A percentile compares a stretch with the other conserved stretches of the same genome.
phyloP scores from a whole-genome alignment of 2,113 vertebrate genomes.

The Rhinichthys klamathensis region DNA sequence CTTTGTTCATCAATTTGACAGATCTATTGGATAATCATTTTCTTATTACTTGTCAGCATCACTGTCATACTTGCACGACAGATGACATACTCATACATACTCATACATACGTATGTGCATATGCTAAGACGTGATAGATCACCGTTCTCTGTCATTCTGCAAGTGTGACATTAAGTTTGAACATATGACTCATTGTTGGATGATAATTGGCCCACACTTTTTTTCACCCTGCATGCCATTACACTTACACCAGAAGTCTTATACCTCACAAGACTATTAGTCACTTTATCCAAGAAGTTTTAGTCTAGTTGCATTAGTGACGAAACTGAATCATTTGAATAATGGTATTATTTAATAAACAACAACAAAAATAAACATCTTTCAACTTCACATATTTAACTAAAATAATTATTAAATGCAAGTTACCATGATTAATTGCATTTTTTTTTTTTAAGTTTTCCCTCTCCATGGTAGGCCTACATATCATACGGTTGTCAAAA shows the following conservation, averaged over 20 bases:
- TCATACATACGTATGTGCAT: not conserved
- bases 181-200: constrained; percentile 40
- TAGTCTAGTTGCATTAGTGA: not conserved
- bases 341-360: no score
- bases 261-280: not conserved
- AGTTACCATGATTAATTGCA: no score
- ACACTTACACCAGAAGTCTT: not conserved
- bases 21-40: not conserved
- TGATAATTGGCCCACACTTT: constrained; percentile 39
- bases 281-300: not conserved
- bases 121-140: constrained; percentile 35
- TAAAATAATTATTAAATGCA: no score
- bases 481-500: no score
- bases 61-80: not conserved
- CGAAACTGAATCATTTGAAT: no score
- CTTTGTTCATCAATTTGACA: not conserved
- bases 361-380: no score
- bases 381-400: no score
- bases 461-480: no score
- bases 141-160: not conserved
- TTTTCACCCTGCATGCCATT: constrained; percentile 1
- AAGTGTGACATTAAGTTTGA: constrained; percentile 27
- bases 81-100: not conserved
- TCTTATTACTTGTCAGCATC: not conserved
- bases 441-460: no score